Percentiles rank a stretch among this genome's conserved stretches.
phyloP scores from a whole-genome alignment of 2,888 invertebrate species.

The Diadromus collaris region DNA sequence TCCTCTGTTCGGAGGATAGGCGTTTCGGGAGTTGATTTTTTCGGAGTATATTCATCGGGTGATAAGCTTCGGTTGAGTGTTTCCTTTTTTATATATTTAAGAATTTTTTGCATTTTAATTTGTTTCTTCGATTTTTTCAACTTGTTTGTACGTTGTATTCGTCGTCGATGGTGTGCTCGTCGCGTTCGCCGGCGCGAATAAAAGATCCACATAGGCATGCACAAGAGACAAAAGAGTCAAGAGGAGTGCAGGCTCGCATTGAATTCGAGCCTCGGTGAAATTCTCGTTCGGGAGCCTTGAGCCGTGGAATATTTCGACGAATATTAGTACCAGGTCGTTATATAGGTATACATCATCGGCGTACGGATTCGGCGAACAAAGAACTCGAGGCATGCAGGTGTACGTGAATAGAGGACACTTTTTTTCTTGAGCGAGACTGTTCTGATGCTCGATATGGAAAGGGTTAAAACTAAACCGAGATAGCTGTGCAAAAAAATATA shows the following conservation, averaged over 20 bases:
- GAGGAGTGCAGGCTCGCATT: not conserved
- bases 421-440: slow-evolving; percentile 9
- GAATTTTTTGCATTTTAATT: slow-evolving; percentile 28
- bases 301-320: slow-evolving; percentile 41
- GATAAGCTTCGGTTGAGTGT: no score
- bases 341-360: not conserved
- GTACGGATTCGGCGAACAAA: slow-evolving; percentile 7
- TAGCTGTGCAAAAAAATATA: not conserved
- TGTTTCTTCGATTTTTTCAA: slow-evolving; percentile 29
- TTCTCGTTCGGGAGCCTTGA: slow-evolving; percentile 13
- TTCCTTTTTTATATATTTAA: no score
- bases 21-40: no score
- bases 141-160: not conserved
- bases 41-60: no score
- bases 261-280: slow-evolving; percentile 15
- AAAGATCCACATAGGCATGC: slow-evolving; percentile 25
- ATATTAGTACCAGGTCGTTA: not conserved
- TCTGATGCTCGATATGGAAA: not conserved
- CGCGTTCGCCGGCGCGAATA: slow-evolving; percentile 11
- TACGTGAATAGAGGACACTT: not conserved
- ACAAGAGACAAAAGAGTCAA: slow-evolving; percentile 37
- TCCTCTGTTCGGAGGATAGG: no score
- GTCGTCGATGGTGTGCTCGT: slow-evolving; percentile 17
- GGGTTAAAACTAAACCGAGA: not conserved
- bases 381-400: not conserved